phyloP scores from a whole-genome alignment of 1,140 invertebrate genomes.

The Mycetomoellerius zeteki region DNA sequence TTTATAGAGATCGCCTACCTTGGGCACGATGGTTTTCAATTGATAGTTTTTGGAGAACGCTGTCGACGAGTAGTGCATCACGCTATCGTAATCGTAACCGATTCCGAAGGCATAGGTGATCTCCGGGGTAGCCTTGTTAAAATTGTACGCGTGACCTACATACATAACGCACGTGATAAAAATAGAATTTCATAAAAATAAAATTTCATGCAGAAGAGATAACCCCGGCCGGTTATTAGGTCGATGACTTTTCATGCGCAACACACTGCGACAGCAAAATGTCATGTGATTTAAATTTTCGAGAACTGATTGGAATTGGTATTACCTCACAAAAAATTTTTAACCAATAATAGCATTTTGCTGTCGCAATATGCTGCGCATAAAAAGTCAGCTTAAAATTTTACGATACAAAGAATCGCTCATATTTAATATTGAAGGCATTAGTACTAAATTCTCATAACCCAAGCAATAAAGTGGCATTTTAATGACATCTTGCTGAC shows the following conservation, averaged over 20 bases:
- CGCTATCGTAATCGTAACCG: conserved; percentile 92
- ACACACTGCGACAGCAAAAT: too few relatives aligned
- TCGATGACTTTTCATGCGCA: neutral
- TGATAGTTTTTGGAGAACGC: conserved; percentile 92
- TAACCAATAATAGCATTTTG: too few relatives aligned
- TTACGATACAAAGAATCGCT: neutral
- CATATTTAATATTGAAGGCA: neutral
- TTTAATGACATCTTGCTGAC: too few relatives aligned
- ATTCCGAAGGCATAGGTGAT: conserved; percentile 89
- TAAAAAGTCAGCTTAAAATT: neutral
- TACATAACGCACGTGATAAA: conserved; percentile 49
- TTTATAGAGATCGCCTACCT: conserved; percentile 84
- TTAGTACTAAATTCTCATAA: neutral
- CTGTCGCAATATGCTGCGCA: too few relatives aligned
- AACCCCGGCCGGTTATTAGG: conserved; percentile 4
- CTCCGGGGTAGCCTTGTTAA: conserved; percentile 89
- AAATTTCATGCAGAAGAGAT: neutral
- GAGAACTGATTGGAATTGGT: too few relatives aligned
- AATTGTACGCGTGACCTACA: conserved; percentile 89
- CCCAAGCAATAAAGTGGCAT: neutral
- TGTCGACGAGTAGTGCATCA: conserved; percentile 94
- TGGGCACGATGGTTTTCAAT: conserved; percentile 90
- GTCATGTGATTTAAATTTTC: too few relatives aligned
- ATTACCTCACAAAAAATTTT: too few relatives aligned
- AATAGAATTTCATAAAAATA: conserved; percentile 19